Evolutionary conservation across 2,888 invertebrate species (phyloP), one percentile per base, ranked within the genome.

Genomic region (Endomychus coccineus): DNA sequence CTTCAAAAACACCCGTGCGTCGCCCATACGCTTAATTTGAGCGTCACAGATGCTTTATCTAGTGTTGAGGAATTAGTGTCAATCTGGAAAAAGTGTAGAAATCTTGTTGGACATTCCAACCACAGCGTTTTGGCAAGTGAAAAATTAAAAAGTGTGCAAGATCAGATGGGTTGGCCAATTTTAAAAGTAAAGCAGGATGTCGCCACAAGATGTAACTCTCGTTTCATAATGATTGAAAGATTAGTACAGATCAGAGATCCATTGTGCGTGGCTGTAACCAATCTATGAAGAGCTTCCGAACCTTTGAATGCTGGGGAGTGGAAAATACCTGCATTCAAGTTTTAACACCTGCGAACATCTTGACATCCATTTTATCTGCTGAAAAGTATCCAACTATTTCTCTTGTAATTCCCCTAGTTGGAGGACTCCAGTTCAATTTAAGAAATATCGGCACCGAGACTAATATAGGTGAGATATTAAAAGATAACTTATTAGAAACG

Each of bases 161-260:
- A 37, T 19, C 49, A 52, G 38, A 45, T 51, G 47, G 16, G 27
- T 27, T 7, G 41, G 9, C 39, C 45, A 9, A 10, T 40, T 6
- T 35, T 51, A 29, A 52, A 55, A 47, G 39, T 56, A 2, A 54
- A 54, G 36, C 49, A 46, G 27, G 45, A 50, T 31, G 43, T 46
- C 1, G 17, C 17, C 7, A 46, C 46, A 24, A 25, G 44, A 15
- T 49, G 50, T 45, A 48, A 46, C 21, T 48, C 45, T 1, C 28
- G 37, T 21, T 34, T 39, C 15, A 21, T 37, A 11, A 46, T 45
- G 44, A 25, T 41, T 17, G 34, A 44, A 33, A 30, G 44, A 38
- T 16, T 47, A n/a, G n/a, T 39, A 25, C n/a, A 21, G 11, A 31
- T 43, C n/a, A 43, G 39, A 32, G 31, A 21, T 16, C 40, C 41